Evolutionary conservation across 2,888 invertebrate species (phyloP), one percentile per base, ranked within the genome.

Genomic region (Myopa testacea): DNA sequence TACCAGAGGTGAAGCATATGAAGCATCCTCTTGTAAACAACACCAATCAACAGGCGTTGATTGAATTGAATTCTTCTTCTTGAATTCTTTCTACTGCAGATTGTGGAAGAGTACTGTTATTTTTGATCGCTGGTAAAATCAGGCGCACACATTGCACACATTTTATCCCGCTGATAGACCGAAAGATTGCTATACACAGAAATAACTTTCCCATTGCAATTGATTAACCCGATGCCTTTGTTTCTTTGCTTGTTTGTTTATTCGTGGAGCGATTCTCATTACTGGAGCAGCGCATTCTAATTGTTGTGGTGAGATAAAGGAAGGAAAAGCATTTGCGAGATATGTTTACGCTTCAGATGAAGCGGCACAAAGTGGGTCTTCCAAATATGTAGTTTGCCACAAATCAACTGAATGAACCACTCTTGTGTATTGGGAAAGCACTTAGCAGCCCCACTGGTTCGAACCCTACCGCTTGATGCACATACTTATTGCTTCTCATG

Each of bases 191-290:
- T 55, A 12, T 37, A 34, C 45, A 65, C 12, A 63, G 38, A 73
- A 73, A 73, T 73, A 74, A 52, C 63, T 65, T 75, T 75, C 75
- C 60, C 60, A 69, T 75, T 60, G 60, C 58, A 69, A 69, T 75
- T 75, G 75, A 75, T 75, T 75, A 69, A 75, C 69, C 60, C 75
- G 58, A 75, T 69, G 75, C 60, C 52, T 74, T 52, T 14, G 26
- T 63, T 50, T 74, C 38, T 62, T 62, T n/a, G 62, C 40, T 34
- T 68, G 68, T 68, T 52, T 52, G 65, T 26, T 63, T 7, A 50
- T 63, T 74, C 50, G 14, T 74, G 8, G 37, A 52, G 26, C 60
- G 40, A 38, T 58, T 68, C 68, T 45, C 26, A 19, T 50, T 65
- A 69, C 14, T 75, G 60, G 19, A 75, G 69, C 75, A 58, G 68